Evolutionary conservation across 2,888 invertebrate genomes (phyloP), one percentile per base, ranked within the genome.

Genomic region (Heliconius ethilla): DNA sequence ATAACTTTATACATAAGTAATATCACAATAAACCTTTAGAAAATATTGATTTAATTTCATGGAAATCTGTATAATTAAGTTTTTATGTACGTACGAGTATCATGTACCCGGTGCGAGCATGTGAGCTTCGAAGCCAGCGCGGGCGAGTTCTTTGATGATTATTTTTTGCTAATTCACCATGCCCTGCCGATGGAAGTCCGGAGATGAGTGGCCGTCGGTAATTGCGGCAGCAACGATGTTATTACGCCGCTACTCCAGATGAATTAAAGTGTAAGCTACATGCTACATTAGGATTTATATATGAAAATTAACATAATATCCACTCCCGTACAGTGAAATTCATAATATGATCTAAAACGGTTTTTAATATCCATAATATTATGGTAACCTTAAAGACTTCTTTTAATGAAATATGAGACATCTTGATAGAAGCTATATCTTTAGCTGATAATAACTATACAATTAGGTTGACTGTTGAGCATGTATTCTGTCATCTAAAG

Each of bases 81-180:
- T 76, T 75, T 79, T 78, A 81, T 75, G 77, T 69, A 77, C 70
- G 72, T 75, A 29, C 27, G 27, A 27, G 27, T 27, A 78, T 75
- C 62, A 37, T 73, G 37, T 59, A 62, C 45, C 70, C 75, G 51
- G 51, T 51, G 18, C 18, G 51, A 70, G 55, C 70, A 75, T 80
- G 78, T 79, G 80, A 78, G 81, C 78, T 55, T 69, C 55, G 72
- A 33, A 77, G 77, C 40, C 78, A 76, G 79, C 79, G 77, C 37
- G 59, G 78, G 80, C 80, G 77, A 25, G 59, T 75, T 69, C 78
- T 84, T 84, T 84, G 84, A 84, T 84, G 83, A 83, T 86, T 84
- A 84, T 85, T 86, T 86, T 86, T 86, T 85, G 85, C 86, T 85
- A 86, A 86, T 86, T 85, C 81, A 85, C 83, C 85, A 82, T 84